Evolutionary conservation across 2,113 vertebrate genomes (phyloP), one percentile per base, ranked within the genome.

Genomic region (Limanda limanda): DNA sequence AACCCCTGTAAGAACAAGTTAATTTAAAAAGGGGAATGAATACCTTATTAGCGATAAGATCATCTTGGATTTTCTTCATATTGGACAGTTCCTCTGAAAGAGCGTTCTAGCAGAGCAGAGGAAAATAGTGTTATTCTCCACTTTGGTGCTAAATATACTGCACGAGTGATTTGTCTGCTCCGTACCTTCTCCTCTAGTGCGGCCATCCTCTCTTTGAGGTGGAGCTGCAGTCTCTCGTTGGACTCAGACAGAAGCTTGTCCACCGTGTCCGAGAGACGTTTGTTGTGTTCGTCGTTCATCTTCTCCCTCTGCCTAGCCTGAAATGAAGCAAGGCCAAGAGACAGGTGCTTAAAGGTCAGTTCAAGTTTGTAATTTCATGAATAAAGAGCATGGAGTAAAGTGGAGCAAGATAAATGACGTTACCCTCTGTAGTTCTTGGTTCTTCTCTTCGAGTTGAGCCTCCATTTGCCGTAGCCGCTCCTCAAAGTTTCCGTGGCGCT

Each of bases 231-330:
- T 47, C 97, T 93, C 79, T 98, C 97, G 0, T 98, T 98, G 83
- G 97, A 98, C 90, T 98, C 97, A 0, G 96, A 97, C 76, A 98
- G 92, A 72, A 98, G 94, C 83, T 97, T 97, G 93, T 98, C 97
- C 68, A 98, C 97, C 0, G 97, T 97, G 64, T 98, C 97, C 0
- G 97, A 98, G 75, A 98, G 95, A 27, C 97, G 95, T 69, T 97
- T 97, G 82, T 98, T 98, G 90, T 97, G 96, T 84, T 98, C 97
- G 0, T 98, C 97, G 1, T 97, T 98, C 97, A 98, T 98, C 87
- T 96, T 96, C 89, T 98, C 97, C 85, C 97, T 93, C 90, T 97
- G 97, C 83, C 97, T 95, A 0, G 97, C 97, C 96, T 97, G 62
- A 24, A 82, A 71, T 7, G 20, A 78, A 76, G 15, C 14, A 37